Percentiles rank a stretch among this genome's conserved stretches.
phyloP scores from a whole-genome alignment of 2,113 vertebrate genomes.

The Halcyon senegalensis region DNA sequence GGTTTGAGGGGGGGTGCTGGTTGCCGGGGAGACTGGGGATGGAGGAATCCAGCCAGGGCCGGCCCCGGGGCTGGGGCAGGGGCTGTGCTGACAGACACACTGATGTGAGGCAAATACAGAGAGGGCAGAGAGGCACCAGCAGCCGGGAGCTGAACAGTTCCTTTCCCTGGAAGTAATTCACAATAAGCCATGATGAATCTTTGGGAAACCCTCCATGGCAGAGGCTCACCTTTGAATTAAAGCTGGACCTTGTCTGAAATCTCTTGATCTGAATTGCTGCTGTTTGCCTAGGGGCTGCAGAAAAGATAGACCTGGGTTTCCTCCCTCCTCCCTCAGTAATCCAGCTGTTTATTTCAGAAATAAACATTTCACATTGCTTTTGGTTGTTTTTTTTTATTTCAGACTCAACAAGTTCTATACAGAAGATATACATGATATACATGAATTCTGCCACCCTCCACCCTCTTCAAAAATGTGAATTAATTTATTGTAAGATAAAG shows the following conservation, averaged over 20 bases:
- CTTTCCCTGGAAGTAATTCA: background rate
- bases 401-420: background rate
- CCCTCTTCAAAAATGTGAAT: background rate
- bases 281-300: background rate
- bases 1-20: background rate
- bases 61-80: background rate
- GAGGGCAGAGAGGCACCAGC: background rate
- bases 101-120: background rate
- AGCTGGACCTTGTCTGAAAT: background rate
- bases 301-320: background rate
- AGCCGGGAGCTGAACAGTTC: background rate
- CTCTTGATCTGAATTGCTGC: background rate
- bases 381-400: background rate
- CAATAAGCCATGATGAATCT: background rate
- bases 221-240: background rate
- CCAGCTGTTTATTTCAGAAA: background rate
- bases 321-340: background rate
- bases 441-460: background rate
- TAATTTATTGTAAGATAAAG: background rate
- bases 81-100: background rate
- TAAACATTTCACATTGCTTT: background rate
- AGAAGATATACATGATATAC: background rate
- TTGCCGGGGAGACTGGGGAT: slow-evolving; percentile 74
- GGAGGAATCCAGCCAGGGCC: slow-evolving; percentile 43
- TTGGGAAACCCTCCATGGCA: background rate